A percentile compares a stretch with the other conserved stretches of the same genome.
phyloP scores from a whole-genome alignment of 2,888 invertebrate genomes.

The Temnothorax ravouxi region DNA sequence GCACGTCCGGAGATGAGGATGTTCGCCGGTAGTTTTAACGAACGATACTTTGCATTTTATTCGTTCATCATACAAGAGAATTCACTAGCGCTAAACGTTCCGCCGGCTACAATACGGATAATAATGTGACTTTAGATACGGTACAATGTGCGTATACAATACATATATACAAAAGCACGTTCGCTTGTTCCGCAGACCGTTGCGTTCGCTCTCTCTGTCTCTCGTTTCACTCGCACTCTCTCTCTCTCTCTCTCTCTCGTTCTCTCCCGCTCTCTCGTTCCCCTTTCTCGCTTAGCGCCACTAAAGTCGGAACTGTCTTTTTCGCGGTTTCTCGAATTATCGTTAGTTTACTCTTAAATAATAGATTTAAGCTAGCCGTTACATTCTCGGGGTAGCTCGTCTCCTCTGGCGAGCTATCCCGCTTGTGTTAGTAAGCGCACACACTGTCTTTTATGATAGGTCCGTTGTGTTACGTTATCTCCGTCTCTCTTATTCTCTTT shows the following conservation, averaged over 20 bases:
- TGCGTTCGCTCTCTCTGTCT: slow-evolving; percentile 57
- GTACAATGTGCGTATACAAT: slow-evolving; percentile 85
- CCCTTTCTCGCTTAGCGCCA: slow-evolving; percentile 69
- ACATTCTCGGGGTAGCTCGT: slow-evolving; percentile 68
- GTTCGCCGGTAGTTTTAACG: slow-evolving; percentile 69
- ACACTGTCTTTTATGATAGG: slow-evolving; percentile 84
- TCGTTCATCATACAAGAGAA: slow-evolving; percentile 84
- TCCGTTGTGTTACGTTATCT: slow-evolving; percentile 78
- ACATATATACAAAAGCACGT: slow-evolving; percentile 83
- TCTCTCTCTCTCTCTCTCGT: slow-evolving; percentile 17
- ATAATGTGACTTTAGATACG: slow-evolving; percentile 79
- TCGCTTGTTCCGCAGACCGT: slow-evolving; percentile 81
- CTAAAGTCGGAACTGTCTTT: slow-evolving; percentile 82
- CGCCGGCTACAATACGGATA: slow-evolving; percentile 81
- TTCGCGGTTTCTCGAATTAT: slow-evolving; percentile 72
- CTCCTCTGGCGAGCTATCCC: slow-evolving; percentile 55
- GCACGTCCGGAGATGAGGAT: not conserved
- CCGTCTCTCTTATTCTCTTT: slow-evolving; percentile 37
- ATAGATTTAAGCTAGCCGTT: slow-evolving; percentile 78
- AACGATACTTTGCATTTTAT: slow-evolving; percentile 84
- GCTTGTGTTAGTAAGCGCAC: slow-evolving; percentile 83
- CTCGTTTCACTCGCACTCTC: slow-evolving; percentile 21
- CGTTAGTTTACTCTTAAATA: slow-evolving; percentile 71
- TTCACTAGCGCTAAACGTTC: slow-evolving; percentile 80
- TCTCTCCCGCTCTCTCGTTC: slow-evolving; percentile 18